Percentiles rank a stretch among this genome's conserved stretches.
Conservation (phyloP, 1,140 invertebrate genomes). For the Drosophila burlai region DNA sequence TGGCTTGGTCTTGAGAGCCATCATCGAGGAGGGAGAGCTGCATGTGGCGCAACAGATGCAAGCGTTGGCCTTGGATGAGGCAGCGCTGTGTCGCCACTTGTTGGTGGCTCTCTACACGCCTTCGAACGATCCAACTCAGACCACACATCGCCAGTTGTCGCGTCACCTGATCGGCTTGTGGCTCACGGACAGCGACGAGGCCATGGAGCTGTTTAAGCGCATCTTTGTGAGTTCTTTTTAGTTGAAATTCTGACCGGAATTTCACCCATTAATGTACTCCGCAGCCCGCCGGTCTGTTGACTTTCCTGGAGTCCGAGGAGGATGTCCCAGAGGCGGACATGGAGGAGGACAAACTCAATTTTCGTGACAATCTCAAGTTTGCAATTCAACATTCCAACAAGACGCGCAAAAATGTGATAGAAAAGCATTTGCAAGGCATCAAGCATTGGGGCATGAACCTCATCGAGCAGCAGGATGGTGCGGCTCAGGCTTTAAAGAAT, state of each 20-base stretch:
- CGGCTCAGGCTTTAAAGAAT: conserved; percentile 86
- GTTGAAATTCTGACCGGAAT: conserved; percentile 8
- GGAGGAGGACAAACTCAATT: conserved; percentile 91
- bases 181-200: conserved; percentile 97
- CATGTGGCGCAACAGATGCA: conserved; percentile 98
- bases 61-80: conserved; percentile 97
- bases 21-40: conserved; percentile 98
- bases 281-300: conserved; percentile 94
- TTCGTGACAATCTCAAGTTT: conserved; percentile 97
- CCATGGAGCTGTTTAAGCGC: conserved; percentile 94
- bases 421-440: conserved; percentile 90
- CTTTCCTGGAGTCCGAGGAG: conserved; percentile 95
- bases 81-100: conserved; percentile 97
- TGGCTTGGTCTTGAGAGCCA: conserved; percentile 97
- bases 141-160: conserved; percentile 96
- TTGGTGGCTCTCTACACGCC: conserved; percentile 95
- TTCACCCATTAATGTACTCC: conserved; percentile 4
- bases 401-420: conserved; percentile 89
- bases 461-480: conserved; percentile 80
- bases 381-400: conserved; percentile 93
- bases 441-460: conserved; percentile 85
- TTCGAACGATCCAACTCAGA: conserved; percentile 90
- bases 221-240: conserved; percentile 91
- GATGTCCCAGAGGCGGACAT: conserved; percentile 91
- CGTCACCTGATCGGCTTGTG: conserved; percentile 98